Percentiles rank a stretch among this genome's conserved stretches.
phyloP scores from a whole-genome alignment of 2,113 vertebrate species.

The Corythaeola cristata region DNA sequence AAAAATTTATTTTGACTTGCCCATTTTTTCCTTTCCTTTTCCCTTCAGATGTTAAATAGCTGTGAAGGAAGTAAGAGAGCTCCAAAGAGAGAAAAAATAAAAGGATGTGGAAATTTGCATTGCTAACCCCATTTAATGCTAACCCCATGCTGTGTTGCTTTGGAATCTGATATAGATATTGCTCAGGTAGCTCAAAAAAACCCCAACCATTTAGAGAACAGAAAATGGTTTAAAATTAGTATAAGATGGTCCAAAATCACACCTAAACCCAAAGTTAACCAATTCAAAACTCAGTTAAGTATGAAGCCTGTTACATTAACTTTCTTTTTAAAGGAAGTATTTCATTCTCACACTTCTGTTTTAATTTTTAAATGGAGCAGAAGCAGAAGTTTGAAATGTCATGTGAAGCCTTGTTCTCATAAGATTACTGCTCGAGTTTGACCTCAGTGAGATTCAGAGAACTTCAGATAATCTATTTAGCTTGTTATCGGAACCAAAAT shows the following conservation, averaged over 20 bases:
- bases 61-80: not conserved
- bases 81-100: not conserved
- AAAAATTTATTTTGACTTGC: not conserved
- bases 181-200: not conserved
- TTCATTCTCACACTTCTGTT: slow-evolving; percentile 18
- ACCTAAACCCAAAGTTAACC: not conserved
- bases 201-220: not conserved
- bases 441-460: not conserved
- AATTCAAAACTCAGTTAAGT: not conserved
- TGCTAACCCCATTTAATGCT: not conserved
- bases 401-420: not conserved
- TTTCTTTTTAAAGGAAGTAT: not conserved
- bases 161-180: not conserved
- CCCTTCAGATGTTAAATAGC: not conserved
- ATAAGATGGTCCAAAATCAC: not conserved
- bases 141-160: not conserved
- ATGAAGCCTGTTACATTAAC: not conserved
- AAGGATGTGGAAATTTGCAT: not conserved
- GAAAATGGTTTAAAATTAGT: not conserved
- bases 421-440: not conserved
- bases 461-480: not conserved
- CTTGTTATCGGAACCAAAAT: not conserved
- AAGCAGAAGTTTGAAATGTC: slow-evolving; percentile 35
- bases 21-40: not conserved
- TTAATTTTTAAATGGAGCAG: not conserved